phyloP scores from a whole-genome alignment of 2,888 invertebrate species.

The Trichopoda pennipes region DNA sequence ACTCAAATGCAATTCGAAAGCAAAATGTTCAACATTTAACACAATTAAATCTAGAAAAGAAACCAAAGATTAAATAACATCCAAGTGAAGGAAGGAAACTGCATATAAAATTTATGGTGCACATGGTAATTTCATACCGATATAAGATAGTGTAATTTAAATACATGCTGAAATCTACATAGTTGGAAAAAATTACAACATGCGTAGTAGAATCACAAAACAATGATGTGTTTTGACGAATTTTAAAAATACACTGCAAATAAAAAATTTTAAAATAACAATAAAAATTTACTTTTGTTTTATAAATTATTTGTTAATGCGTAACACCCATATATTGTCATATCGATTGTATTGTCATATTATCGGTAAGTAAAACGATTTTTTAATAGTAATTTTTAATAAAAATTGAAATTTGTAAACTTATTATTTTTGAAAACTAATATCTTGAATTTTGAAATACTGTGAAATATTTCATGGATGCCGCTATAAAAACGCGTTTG shows the following conservation, averaged over 20 bases:
- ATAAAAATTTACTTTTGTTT: neutral
- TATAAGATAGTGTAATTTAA: constrained; percentile 36
- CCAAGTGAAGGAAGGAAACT: constrained; percentile 45
- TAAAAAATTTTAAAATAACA: neutral
- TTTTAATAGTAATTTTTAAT: no score
- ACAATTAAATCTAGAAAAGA: constrained; percentile 23
- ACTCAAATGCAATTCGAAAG: constrained; percentile 22
- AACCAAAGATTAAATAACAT: constrained; percentile 41
- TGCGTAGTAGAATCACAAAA: constrained; percentile 38
- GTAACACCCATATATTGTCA: neutral
- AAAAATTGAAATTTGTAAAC: no score
- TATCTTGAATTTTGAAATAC: no score
- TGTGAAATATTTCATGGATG: no score
- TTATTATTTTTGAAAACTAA: no score
- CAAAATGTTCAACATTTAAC: constrained; percentile 25
- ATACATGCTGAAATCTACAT: constrained; percentile 45
- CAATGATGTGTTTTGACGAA: neutral
- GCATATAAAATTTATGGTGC: constrained; percentile 58
- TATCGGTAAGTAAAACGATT: no score
- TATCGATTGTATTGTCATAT: no score
- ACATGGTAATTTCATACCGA: constrained; percentile 48
- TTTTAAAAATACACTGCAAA: constrained; percentile 4
- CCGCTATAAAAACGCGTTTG: no score
- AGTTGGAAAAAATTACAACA: constrained; percentile 21
- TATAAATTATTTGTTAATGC: neutral